These are phyloP conservation scores for Miichthys miiuy DNA, from an alignment of 2,797 vertebrate species.

Conservation along the genomic window DNA sequence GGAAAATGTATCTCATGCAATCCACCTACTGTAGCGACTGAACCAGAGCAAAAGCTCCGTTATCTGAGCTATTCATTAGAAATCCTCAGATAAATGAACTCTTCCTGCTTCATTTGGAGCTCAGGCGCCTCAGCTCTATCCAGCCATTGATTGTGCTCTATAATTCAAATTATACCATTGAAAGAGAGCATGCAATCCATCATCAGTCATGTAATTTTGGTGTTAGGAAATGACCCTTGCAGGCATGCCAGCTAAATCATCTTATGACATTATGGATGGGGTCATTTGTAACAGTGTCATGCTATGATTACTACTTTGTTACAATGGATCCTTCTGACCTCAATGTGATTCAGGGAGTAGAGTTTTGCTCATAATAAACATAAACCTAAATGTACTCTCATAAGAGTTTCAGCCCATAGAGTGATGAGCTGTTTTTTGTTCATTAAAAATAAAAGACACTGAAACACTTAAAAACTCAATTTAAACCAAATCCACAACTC, in stretches of 20 bases:
- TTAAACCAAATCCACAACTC: background rate
- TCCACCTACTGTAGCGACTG: background rate
- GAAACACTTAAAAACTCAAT: background rate
- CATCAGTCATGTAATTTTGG: conserved; percentile 62
- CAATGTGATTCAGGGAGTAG: conserved; percentile 44
- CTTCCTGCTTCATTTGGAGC: conserved; percentile 49
- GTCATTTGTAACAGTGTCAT: conserved; percentile 74
- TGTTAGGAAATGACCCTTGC: conserved; percentile 66
- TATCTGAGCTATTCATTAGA: conserved; percentile 35
- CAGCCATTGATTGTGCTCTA: conserved; percentile 73
- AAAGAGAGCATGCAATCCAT: conserved; percentile 61
- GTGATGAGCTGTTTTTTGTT: background rate
- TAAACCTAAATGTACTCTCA: conserved; percentile 10
- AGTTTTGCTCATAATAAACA: conserved; percentile 25
- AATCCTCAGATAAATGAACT: conserved; percentile 57
- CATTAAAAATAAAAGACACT: background rate
- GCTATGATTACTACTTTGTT: conserved; percentile 66
- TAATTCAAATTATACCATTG: conserved; percentile 73
- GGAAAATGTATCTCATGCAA: conserved; percentile 23
- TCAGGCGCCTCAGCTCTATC: conserved; percentile 39
- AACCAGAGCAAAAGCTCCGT: conserved; percentile 18
- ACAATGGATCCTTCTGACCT: conserved; percentile 65
- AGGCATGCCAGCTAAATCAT: conserved; percentile 66
- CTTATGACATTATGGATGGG: conserved; percentile 71
- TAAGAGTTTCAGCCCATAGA: background rate